These are phyloP conservation scores for Anser brachyrhynchus DNA, from an alignment of 2,113 vertebrate species.

Conservation along the genomic window DNA sequence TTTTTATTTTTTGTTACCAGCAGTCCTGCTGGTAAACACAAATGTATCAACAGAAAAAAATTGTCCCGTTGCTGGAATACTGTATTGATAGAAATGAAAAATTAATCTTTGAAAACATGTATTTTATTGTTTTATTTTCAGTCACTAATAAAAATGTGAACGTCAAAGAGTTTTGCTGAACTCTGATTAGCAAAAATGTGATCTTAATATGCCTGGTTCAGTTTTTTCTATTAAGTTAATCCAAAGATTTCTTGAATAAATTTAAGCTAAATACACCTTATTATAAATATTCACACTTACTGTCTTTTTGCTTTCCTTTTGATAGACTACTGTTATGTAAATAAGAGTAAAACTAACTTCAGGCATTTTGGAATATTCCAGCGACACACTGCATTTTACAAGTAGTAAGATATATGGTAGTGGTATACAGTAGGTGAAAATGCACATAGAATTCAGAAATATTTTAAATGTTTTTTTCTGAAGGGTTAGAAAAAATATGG, in stretches of 20 bases:
- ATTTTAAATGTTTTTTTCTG: not conserved
- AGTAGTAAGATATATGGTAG: not conserved
- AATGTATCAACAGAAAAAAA: constrained; percentile 50
- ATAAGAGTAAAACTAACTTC: constrained; percentile 40
- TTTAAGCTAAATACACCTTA: constrained; percentile 44
- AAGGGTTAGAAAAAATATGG: not conserved
- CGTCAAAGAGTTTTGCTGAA: constrained; percentile 68
- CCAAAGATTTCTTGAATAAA: not conserved
- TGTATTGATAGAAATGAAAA: constrained; percentile 56
- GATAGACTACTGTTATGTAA: constrained; percentile 23
- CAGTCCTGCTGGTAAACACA: constrained; percentile 21
- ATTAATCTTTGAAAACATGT: constrained; percentile 53
- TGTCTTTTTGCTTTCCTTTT: constrained; percentile 29
- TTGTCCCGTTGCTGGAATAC: constrained; percentile 33
- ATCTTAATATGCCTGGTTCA: constrained; percentile 76
- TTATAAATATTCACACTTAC: constrained; percentile 11
- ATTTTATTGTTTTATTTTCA: constrained; percentile 68
- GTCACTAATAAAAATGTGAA: constrained; percentile 80
- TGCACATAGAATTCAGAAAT: not conserved
- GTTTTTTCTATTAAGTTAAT: constrained; percentile 55
- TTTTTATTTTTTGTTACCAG: not conserved
- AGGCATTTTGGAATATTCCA: constrained; percentile 48
- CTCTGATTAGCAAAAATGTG: constrained; percentile 70
- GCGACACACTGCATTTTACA: constrained; percentile 32
- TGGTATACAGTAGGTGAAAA: constrained; percentile 24